Evolutionary conservation across 2,888 invertebrate genomes (phyloP).

Genomic region (Hofmannophila pseudospretella): DNA sequence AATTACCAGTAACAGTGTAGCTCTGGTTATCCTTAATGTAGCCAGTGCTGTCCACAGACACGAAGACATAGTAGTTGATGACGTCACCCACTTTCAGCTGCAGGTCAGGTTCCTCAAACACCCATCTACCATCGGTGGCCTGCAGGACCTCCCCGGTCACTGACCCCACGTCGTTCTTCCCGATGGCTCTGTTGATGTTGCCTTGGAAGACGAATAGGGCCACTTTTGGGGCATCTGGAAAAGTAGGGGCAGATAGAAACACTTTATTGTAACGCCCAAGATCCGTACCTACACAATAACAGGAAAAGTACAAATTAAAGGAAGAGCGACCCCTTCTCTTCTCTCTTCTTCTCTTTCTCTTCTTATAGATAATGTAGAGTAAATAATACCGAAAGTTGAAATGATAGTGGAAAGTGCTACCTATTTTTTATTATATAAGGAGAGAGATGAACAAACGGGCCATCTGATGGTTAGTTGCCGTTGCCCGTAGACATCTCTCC

Average conservation of each 20-base stretch:
- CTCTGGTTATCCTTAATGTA: conserved; percentile 55
- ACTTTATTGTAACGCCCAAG: neutral
- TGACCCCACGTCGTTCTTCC: conserved; percentile 66
- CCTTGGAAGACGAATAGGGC: conserved; percentile 81
- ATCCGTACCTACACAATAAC: neutral
- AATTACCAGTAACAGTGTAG: conserved; percentile 59
- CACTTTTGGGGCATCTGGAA: conserved; percentile 69
- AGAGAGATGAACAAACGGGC: too few relatives aligned
- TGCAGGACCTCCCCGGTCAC: conserved; percentile 63
- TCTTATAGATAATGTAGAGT: neutral
- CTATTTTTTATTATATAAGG: too few relatives aligned
- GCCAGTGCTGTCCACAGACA: conserved; percentile 67
- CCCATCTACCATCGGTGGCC: conserved; percentile 70
- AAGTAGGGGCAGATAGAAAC: neutral
- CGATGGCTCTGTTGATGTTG: conserved; percentile 76
- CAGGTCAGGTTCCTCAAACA: conserved; percentile 58
- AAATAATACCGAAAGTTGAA: too few relatives aligned
- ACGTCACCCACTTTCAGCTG: conserved; percentile 72
- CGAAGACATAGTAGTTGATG: conserved; percentile 80
- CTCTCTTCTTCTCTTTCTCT: neutral
- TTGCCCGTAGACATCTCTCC: too few relatives aligned
- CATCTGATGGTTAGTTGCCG: too few relatives aligned
- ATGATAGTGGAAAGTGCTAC: too few relatives aligned
- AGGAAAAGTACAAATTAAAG: too few relatives aligned
- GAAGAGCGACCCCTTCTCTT: too few relatives aligned